phyloP scores from a whole-genome alignment of 1,140 invertebrate genomes.

The Ctenoplectra terminalis region DNA sequence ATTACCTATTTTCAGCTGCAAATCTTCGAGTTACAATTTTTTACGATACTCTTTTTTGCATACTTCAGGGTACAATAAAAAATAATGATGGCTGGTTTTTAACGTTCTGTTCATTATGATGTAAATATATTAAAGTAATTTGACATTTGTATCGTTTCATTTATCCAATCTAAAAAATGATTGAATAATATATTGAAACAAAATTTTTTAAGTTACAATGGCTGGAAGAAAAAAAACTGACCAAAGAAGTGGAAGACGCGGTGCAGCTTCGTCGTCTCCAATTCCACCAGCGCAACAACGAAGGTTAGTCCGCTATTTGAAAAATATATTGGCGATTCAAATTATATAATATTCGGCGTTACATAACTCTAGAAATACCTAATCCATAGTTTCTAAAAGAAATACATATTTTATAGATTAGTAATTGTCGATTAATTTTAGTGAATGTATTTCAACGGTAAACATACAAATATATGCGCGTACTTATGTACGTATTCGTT shows the following conservation, averaged over 20 bases:
- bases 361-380: neutral
- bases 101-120: neutral
- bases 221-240: neutral
- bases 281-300: neutral
- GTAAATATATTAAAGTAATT: neutral
- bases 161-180: neutral
- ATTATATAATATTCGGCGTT: slow-evolving; percentile 12
- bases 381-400: neutral
- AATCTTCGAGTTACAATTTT: neutral
- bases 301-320: neutral
- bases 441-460: neutral
- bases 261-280: neutral
- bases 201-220: slow-evolving; percentile 13
- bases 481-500: neutral
- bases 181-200: neutral
- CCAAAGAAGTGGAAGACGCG: neutral
- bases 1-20: neutral
- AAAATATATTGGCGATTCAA: neutral
- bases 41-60: neutral
- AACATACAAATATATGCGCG: neutral
- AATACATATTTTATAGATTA: neutral
- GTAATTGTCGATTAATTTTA: slow-evolving; percentile 1
- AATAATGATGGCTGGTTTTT: neutral
- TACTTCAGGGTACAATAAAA: slow-evolving; percentile 1
- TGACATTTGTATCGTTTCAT: neutral